A percentile compares a stretch with the other conserved stretches of the same genome.
These are phyloP conservation scores for Sebastes wilsoni DNA, from an alignment of 2,797 vertebrate species.

Conservation along the genomic window DNA sequence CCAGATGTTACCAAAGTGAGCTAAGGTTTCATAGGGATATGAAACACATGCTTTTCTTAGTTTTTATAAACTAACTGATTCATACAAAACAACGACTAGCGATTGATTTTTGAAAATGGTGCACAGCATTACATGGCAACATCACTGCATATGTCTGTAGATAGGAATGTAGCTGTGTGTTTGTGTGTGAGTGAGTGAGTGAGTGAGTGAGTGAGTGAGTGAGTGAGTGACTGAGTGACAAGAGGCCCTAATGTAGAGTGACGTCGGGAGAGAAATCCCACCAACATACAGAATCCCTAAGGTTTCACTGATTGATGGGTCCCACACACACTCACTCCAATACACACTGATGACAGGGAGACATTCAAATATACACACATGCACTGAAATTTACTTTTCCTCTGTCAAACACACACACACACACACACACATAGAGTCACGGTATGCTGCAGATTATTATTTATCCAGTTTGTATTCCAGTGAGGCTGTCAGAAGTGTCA, in stretches of 20 bases:
- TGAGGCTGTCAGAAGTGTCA: not conserved
- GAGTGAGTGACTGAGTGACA: not conserved
- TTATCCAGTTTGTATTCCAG: not conserved
- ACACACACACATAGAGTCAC: not conserved
- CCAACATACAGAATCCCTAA: constrained; percentile 31
- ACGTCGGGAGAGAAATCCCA: constrained; percentile 28
- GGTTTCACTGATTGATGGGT: constrained; percentile 44
- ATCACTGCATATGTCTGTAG: not conserved
- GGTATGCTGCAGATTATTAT: not conserved
- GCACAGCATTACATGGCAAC: not conserved
- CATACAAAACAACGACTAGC: too few species aligned
- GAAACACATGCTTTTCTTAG: too few species aligned
- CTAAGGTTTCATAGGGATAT: too few species aligned
- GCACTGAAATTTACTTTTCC: not conserved
- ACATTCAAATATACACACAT: not conserved
- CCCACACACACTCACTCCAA: not conserved
- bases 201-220: too few species aligned
- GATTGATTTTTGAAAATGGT: not conserved
- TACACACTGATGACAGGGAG: not conserved
- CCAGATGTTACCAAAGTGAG: too few species aligned
- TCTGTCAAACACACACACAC: not conserved
- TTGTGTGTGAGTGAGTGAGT: not conserved
- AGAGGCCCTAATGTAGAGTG: constrained; percentile 30
- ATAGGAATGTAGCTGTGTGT: not conserved
- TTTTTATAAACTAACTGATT: too few species aligned